Evolutionary conservation across 2,888 invertebrate genomes (phyloP), one percentile per base, ranked within the genome.

Genomic region (Drosophila testacea): DNA sequence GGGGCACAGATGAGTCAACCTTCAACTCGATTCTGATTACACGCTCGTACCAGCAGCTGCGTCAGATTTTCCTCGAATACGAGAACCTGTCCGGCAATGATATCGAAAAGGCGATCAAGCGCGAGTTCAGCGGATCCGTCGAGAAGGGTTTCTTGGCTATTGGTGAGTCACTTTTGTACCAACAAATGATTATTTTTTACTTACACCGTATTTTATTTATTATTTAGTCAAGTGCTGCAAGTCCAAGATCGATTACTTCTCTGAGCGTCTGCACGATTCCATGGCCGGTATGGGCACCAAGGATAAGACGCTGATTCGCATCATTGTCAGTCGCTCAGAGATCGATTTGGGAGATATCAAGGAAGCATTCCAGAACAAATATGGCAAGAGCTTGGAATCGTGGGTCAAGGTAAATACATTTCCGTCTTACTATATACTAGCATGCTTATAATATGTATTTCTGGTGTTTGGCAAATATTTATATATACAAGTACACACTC

Each of bases 291-390:
- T 97, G 88, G 93, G 95, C 34, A 98, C 98, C 74, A 97, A 96
- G 91, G 98, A 98, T 92, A 96, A 96, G 92, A 97, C 97, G 69
- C 94, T 98, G 83, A 98, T 98, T 91, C 96, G 98, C 91, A 97
- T 98, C 88, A 93, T 98, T 77, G 98, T 98, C 61, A 97, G 97
- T 82, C 95, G 98, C 92, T 96, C 96, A 63, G 97, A 98, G 94
- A 97, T 97, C 85, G 98, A 98, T 93, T 94, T 98, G 89, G 97
- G 97, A 62, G 97, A 97, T 92, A 97, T 98, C 91, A 98, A 98
- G 92, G 95, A 96, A 91, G 97, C 97, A 77, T 98, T 97, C 94
- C 94, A 96, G 86, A 96, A 96, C 83, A 95, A 95, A 91, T 98
- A 96, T 90, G 96, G 95, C 89, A 97, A 97, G 92, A 94, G 96